phyloP scores from a whole-genome alignment of 2,113 vertebrate species.

The Macquaria ambigua region DNA sequence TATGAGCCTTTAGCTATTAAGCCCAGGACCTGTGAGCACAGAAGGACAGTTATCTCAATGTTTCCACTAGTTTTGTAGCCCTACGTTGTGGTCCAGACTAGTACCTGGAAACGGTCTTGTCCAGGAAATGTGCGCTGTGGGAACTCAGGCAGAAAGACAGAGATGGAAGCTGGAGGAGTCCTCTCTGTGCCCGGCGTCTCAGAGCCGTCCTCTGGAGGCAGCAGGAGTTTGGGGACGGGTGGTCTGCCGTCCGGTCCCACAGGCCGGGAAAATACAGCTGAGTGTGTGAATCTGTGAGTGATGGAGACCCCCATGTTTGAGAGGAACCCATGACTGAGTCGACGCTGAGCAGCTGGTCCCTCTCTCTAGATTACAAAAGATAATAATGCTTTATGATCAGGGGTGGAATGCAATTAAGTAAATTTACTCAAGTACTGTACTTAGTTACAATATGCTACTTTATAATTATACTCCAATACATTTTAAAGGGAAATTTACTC shows the following conservation, averaged over 20 bases:
- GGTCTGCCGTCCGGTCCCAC: slow-evolving; percentile 49
- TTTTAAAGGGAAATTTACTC: not conserved
- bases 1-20: slow-evolving; percentile 93
- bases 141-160: slow-evolving; percentile 92
- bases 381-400: not conserved
- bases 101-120: slow-evolving; percentile 79
- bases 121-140: slow-evolving; percentile 80
- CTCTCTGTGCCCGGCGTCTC: slow-evolving; percentile 69
- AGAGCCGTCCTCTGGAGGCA: slow-evolving; percentile 40
- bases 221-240: slow-evolving; percentile 17
- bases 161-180: slow-evolving; percentile 83
- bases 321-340: slow-evolving; percentile 53
- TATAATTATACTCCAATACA: not conserved
- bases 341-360: slow-evolving; percentile 29
- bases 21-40: slow-evolving; percentile 86
- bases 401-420: not conserved
- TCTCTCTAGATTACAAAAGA: slow-evolving; percentile 25
- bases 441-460: not conserved
- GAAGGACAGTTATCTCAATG: not conserved
- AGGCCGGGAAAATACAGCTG: slow-evolving; percentile 49
- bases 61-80: not conserved
- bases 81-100: not conserved
- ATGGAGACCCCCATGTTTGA: slow-evolving; percentile 71
- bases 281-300: slow-evolving; percentile 64
- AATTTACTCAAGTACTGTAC: not conserved